Base-by-base conservation (phyloP, 2,888 invertebrate species). In the Hemaris fuciformis region DNA sequence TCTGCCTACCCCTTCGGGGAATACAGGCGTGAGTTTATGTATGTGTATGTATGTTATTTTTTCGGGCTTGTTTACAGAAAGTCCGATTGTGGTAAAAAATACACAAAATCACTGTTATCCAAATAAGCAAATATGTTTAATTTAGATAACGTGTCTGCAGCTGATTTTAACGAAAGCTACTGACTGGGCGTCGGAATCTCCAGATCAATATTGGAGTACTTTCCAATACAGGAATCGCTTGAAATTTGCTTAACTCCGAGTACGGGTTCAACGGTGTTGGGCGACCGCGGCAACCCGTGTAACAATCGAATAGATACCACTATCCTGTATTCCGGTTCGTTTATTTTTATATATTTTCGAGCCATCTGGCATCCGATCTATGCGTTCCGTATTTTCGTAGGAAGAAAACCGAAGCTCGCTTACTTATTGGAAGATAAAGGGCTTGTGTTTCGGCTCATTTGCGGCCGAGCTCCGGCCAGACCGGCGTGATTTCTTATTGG, bases 371-470 rank as follows among this genome's bases (percentile, higher is more conserved):
- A 83, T 81, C 74, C 75, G 76, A 75, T 78, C 74, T 76, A 71
- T 72, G 75, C 78, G 81, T 84, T 80, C 77, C 74, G 76, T 76
- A 79, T 85, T 85, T 83, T 76, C 76, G 45, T 57, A 38, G 58
- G 22, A 59, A 59, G 77, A 76, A 83, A 85, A 84, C 79, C 85
- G 81, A 85, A 87, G 83, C 81, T 83, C 77, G 80, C 77, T 88
- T 85, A 87, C 84, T 88, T 89, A 88, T 87, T 88, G 84, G 83
- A 82, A 87, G 89, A 90, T 89, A 90, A 89, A 89, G 81, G 84
- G 86, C 78, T 83, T 83, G 81, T 87, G 88, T 89, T 90, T 87
- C 89, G 90, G 87, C 84, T 88, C 90, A 89, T 90, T 90, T 89
- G 86, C 85, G 85, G 85, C 76, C 74, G 80, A 83, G 83, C 80